A percentile compares a stretch with the other conserved stretches of the same genome.
phyloP scores from a whole-genome alignment of 2,888 invertebrate genomes.

The Pollenia griseotomentosa region DNA sequence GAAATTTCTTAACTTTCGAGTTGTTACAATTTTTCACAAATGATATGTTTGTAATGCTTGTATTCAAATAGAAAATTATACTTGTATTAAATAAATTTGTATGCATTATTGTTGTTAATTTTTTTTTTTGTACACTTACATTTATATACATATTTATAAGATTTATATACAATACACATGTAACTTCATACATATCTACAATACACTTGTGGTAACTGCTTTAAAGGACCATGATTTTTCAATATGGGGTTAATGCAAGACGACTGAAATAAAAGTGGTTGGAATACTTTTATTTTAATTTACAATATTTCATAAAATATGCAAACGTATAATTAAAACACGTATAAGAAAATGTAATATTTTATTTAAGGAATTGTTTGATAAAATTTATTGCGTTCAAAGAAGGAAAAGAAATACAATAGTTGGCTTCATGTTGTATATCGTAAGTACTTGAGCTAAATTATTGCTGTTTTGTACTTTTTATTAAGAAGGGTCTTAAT shows the following conservation, averaged over 20 bases:
- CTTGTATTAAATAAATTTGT: constrained; percentile 4
- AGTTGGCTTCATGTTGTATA: background rate
- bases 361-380: constrained; percentile 38
- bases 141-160: background rate
- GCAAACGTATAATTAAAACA: constrained; percentile 60
- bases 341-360: constrained; percentile 41
- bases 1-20: background rate
- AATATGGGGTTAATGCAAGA: background rate
- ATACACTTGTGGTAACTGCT: background rate
- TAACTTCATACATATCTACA: background rate
- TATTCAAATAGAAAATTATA: background rate
- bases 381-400: constrained; percentile 31
- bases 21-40: background rate
- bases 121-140: background rate
- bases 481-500: background rate
- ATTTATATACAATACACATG: constrained; percentile 38
- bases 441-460: background rate
- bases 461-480: background rate
- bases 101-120: constrained; percentile 2
- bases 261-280: background rate
- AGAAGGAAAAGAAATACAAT: background rate
- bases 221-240: background rate
- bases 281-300: constrained; percentile 33
- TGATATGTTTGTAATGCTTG: background rate
- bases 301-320: constrained; percentile 40